Conservation (phyloP, 1,140 invertebrate species). For the Drosophila tristis region DNA sequence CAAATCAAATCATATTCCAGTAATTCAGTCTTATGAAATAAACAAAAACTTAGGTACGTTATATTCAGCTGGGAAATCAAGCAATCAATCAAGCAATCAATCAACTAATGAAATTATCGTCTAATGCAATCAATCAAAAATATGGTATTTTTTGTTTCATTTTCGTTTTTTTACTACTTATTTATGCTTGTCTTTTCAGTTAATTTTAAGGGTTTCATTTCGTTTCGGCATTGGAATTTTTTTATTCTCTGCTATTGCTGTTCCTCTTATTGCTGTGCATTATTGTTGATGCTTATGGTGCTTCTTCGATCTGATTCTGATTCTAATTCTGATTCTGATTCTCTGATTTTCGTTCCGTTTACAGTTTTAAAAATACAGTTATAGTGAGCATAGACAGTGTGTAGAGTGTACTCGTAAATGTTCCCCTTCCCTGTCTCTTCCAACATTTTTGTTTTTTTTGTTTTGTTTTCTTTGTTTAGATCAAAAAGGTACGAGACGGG, state of each 20-base stretch:
- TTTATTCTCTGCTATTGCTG: constrained; percentile 13
- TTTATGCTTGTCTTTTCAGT: constrained; percentile 36
- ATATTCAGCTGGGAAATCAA: constrained; percentile 60
- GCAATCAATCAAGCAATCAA: constrained; percentile 36
- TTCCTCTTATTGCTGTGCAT: neutral
- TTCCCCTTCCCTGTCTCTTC: constrained; percentile 6
- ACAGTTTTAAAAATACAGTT: constrained; percentile 13
- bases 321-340: constrained; percentile 21
- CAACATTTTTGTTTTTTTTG: constrained; percentile 6
- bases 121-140: constrained; percentile 22
- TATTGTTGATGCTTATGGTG: constrained; percentile 23
- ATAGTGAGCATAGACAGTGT: constrained; percentile 40
- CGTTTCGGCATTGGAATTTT: constrained; percentile 27
- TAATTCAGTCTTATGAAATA: constrained; percentile 84
- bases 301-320: constrained; percentile 18
- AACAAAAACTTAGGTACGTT: constrained; percentile 82
- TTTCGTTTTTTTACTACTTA: constrained; percentile 17
- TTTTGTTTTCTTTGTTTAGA: constrained; percentile 16
- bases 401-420: constrained; percentile 19
- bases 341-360: constrained; percentile 5
- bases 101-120: too few species aligned
- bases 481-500: constrained; percentile 16
- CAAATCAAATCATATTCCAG: constrained; percentile 72
- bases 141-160: neutral
- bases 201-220: constrained; percentile 22